Base-by-base conservation (phyloP, 2,888 invertebrate species). In the Apotomis betuletana region DNA sequence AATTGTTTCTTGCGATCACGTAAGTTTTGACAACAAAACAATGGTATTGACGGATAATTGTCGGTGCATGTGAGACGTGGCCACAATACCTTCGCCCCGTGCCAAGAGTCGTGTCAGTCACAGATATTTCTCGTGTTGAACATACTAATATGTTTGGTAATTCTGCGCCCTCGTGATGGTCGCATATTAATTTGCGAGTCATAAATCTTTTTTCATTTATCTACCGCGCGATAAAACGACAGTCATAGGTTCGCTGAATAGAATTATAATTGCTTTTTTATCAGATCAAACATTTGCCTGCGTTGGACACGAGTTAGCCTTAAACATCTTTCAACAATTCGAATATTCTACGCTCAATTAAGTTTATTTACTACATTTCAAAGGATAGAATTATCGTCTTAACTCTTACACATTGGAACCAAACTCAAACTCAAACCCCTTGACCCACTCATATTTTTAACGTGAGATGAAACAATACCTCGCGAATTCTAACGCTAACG, bases 1-100 rank as follows among this genome's bases (percentile, higher is more conserved):
- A 83, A 84, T 84, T 82, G 81, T 83, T 86, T 82, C 80, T 81
- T 83, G 75, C 65, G 77, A 77, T 82, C 80, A 83, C 77, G 80
- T 83, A 82, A 83, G 80, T 81, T 84, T 83, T 78, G 76, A 73
- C 75, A 76, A 72, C 62, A 71, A 79, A 80, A 84, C 82, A 87
- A 83, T 84, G 77, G 75, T 79, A 82, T 82, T 77, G 80, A 76
- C 75, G 75, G 75, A 77, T 82, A 82, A 85, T 82, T 78, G 79
- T 60, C 57, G 70, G 55, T 68, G 75, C 76, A 72, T 64, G 69
- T 70, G 72, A 54, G 65, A 58, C 63, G 44, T 36, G 70, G 55
- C 67, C 59, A 46, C 44, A 36, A 60, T 65, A 52, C 46, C 54
- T 41, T 13, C 52, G 63, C 63, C 54, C 55, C 46, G 64, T 27